These are phyloP conservation scores for Macroglossus sobrinus DNA, from an alignment of 2,113 vertebrate genomes.

Conservation along the genomic window DNA sequence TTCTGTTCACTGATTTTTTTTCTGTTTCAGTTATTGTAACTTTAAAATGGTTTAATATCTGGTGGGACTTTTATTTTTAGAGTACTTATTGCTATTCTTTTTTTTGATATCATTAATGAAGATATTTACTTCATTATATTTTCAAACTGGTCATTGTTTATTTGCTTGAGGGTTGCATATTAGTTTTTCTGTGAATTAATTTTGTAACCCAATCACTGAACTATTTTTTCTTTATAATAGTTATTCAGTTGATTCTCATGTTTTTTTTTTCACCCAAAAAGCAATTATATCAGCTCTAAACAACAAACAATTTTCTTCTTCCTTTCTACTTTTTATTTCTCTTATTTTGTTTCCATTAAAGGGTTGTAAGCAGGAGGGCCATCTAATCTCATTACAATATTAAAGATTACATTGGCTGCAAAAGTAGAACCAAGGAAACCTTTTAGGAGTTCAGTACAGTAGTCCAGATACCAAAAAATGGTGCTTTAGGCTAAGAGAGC, in stretches of 20 bases:
- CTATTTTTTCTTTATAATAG: background rate
- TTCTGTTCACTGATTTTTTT: background rate
- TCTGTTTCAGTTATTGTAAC: background rate
- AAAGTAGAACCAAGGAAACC: background rate
- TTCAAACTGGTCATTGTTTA: background rate
- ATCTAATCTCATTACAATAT: background rate
- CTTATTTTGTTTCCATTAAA: background rate
- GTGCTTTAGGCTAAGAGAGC: background rate
- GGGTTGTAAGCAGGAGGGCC: background rate
- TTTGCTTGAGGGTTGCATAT: background rate
- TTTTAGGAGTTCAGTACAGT: background rate
- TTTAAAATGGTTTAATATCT: slow-evolving; percentile 3
- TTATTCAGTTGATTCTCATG: background rate
- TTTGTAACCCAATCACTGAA: background rate
- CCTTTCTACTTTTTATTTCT: background rate
- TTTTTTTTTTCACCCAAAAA: background rate
- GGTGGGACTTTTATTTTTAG: background rate
- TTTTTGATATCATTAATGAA: background rate
- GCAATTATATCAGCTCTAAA: background rate
- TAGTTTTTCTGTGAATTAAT: background rate
- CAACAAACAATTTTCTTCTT: background rate
- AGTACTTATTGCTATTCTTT: background rate
- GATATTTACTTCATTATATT: background rate
- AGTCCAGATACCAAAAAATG: background rate
- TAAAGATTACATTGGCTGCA: background rate